Evolutionary conservation across 1,140 invertebrate species (phyloP).

Genomic region (Brachionus asplanchnoidis): DNA sequence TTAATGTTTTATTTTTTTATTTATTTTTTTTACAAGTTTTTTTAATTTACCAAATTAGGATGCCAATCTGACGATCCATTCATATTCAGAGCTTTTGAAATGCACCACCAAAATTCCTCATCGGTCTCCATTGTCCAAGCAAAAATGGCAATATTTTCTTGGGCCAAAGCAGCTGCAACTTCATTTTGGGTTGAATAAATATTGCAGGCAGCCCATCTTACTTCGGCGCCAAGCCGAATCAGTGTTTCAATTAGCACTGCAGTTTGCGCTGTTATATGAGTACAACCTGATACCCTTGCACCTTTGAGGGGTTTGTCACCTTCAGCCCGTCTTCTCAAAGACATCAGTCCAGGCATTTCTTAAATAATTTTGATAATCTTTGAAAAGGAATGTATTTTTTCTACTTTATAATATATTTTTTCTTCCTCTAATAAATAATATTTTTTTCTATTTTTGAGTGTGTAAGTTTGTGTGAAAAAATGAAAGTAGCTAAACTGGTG

Average conservation of each 20-base stretch:
- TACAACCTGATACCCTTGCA: slow-evolving; percentile 92
- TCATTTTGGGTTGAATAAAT: slow-evolving; percentile 98
- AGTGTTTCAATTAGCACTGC: slow-evolving; percentile 91
- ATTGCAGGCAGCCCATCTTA: slow-evolving; percentile 92
- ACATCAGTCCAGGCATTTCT: slow-evolving; percentile 98
- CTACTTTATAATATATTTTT: too few relatives aligned
- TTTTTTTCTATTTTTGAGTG: too few relatives aligned
- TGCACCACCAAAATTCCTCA: slow-evolving; percentile 98
- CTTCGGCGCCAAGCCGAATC: slow-evolving; percentile 77
- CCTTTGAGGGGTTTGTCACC: slow-evolving; percentile 71
- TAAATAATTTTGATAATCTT: too few relatives aligned
- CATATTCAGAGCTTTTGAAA: slow-evolving; percentile 83
- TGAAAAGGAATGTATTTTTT: too few relatives aligned
- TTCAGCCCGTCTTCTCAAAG: slow-evolving; percentile 63
- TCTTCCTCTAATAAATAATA: too few relatives aligned
- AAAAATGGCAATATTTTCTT: slow-evolving; percentile 79
- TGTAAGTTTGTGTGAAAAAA: too few relatives aligned
- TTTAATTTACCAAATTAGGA: slow-evolving; percentile 81
- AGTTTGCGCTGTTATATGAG: slow-evolving; percentile 95
- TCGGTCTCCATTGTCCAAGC: slow-evolving; percentile 92
- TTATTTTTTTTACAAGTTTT: too few relatives aligned
- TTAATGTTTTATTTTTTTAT: too few relatives aligned
- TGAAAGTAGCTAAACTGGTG: too few relatives aligned
- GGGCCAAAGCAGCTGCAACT: slow-evolving; percentile 88
- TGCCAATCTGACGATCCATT: slow-evolving; percentile 69